A percentile compares a stretch with the other conserved stretches of the same genome.
Evolutionary conservation across 2,113 vertebrate genomes (phyloP).

Genomic region (Tragelaphus scriptus): DNA sequence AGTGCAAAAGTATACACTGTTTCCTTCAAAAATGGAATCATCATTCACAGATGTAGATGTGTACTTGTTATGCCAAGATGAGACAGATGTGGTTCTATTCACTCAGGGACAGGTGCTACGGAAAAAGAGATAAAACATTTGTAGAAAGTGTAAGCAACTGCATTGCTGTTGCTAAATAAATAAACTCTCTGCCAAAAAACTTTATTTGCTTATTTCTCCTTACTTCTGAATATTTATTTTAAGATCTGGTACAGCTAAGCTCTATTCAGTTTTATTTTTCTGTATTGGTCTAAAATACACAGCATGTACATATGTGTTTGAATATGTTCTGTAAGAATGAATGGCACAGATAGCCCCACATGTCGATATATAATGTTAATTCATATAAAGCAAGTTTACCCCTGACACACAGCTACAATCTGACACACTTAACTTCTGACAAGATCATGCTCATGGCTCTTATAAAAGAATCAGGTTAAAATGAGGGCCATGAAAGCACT

Average conservation of each 20-base stretch:
- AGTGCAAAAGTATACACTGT: conserved; percentile 82
- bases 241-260: conserved; percentile 73
- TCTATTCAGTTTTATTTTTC: conserved; percentile 71
- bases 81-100: conserved; percentile 90
- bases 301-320: background rate
- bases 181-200: conserved; percentile 83
- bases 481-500: background rate
- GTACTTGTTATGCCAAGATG: conserved; percentile 87
- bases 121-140: conserved; percentile 90
- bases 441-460: background rate
- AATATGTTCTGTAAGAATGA: background rate
- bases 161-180: conserved; percentile 86
- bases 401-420: background rate
- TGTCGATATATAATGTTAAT: background rate
- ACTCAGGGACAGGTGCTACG: conserved; percentile 88
- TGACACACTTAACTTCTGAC: background rate
- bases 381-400: background rate
- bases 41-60: conserved; percentile 87
- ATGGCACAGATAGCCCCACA: background rate
- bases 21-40: conserved; percentile 86
- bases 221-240: conserved; percentile 82
- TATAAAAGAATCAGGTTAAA: conserved; percentile 5
- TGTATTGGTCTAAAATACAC: conserved; percentile 53
- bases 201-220: conserved; percentile 76
- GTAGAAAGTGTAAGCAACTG: conserved; percentile 86